These are phyloP conservation scores for Nasua narica DNA, from an alignment of 2,797 vertebrate genomes.

Conservation along the genomic window DNA sequence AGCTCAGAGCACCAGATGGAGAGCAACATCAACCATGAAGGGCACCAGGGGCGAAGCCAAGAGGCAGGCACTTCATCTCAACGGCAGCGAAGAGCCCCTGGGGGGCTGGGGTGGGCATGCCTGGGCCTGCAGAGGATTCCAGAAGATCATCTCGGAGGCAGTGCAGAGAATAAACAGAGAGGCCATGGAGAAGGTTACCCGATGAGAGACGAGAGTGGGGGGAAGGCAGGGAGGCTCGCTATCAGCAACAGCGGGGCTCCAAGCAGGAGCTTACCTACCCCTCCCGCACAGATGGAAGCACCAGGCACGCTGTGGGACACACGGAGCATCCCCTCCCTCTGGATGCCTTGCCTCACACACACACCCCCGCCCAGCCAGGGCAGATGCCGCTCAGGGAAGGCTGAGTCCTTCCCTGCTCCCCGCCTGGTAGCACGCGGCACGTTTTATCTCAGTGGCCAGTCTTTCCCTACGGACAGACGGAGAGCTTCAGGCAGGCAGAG, in stretches of 20 bases:
- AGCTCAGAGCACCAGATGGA: neutral
- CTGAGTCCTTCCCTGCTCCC: neutral
- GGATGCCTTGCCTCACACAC: neutral
- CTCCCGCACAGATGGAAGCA: neutral
- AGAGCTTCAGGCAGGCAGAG: neutral
- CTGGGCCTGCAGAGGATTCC: neutral
- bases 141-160: neutral
- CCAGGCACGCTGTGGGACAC: fast-evolving
- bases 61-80: neutral
- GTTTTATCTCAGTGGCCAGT: neutral
- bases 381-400: neutral
- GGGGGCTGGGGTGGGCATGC: neutral
- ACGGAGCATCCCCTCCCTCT: neutral
- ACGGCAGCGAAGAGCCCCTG: neutral
- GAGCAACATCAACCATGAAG: neutral
- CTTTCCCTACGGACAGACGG: neutral
- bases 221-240: neutral
- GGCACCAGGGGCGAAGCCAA: neutral
- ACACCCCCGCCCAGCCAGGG: neutral
- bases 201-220: neutral
- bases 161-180: neutral
- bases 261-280: neutral
- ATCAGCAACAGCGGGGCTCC: neutral
- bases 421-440: neutral
- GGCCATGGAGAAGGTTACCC: neutral